These are phyloP conservation scores for Zapornia atra DNA, from an alignment of 2,113 vertebrate genomes.

Conservation along the genomic window DNA sequence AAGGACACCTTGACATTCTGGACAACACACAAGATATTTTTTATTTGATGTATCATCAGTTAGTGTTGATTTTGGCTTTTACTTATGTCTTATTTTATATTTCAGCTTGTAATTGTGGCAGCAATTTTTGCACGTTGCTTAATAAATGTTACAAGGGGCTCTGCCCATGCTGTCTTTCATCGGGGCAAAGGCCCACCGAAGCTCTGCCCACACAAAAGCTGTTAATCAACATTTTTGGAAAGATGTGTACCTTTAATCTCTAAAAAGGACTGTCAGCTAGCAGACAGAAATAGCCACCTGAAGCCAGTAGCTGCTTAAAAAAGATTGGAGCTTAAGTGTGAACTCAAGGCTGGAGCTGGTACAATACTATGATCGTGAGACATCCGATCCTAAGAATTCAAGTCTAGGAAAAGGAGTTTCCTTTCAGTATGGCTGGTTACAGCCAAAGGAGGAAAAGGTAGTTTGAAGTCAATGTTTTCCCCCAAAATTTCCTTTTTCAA, in stretches of 20 bases:
- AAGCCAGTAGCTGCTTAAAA: not conserved
- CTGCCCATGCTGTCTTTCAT: not conserved
- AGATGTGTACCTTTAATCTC: not conserved
- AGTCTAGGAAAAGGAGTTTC: not conserved
- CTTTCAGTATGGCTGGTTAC: not conserved
- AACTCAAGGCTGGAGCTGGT: not conserved
- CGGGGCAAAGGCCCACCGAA: not conserved
- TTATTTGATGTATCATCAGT: not conserved
- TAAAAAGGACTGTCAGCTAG: not conserved
- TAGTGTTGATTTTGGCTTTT: not conserved
- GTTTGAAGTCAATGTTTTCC: not conserved
- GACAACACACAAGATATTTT: not conserved
- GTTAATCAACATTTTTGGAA: not conserved
- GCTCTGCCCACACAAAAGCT: not conserved
- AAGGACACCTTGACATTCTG: constrained; percentile 26
- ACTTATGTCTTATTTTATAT: not conserved
- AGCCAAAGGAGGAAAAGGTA: not conserved
- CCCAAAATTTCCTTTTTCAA: not conserved
- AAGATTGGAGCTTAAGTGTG: not conserved
- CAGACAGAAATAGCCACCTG: not conserved
- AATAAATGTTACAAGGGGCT: not conserved
- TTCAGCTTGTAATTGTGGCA: not conserved
- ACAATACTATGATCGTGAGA: fast-evolving
- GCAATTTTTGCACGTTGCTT: not conserved
- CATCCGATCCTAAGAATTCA: not conserved